Evolutionary conservation across 2,888 invertebrate genomes (phyloP), one percentile per base, ranked within the genome.

Genomic region (Apantesis nais): DNA sequence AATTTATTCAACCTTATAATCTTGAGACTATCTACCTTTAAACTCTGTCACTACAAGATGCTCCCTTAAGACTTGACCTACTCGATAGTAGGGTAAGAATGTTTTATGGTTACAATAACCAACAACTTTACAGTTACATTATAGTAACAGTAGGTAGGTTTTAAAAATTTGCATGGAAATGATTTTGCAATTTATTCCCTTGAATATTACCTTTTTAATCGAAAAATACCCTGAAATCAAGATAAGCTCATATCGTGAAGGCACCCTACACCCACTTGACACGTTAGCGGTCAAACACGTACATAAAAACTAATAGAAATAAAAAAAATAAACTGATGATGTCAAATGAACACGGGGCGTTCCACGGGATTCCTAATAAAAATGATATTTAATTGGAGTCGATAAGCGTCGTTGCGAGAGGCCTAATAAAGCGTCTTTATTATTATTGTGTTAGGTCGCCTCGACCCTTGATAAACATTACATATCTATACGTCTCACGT

Each of bases 331-430:
- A 85, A 87, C 76, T 84, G 85, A 88, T 84, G 80, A 80, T 86
- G 85, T 83, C 81, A 85, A 86, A 81, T 88, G 90, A 87, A 91
- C 88, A 85, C 88, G 86, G 90, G 92, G 92, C 90, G 90, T 90
- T 92, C 80, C 86, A n/a, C 84, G 86, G 86, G 89, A 88, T 92
- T 92, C 90, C 87, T 87, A 94, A 94, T 94, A 95, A 95, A 95
- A 93, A 93, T 92, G 90, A 91, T 92, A 94, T 94, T 94, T 95
- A 95, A 95, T 94, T 94, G 94, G 89, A 90, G 85, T 84, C 93
- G 94, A 94, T 94, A 94, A 92, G 89, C 85, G 87, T 89, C 92
- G 86, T 89, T 91, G 88, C 85, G 89, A 90, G 93, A 89, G 86
- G 91, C 86, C 90, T 89, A 94, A 95, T 95, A 95, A 95, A 95